These are phyloP conservation scores for Bufo bufo DNA, from an alignment of 2,113 vertebrate species.

Conservation along the genomic window DNA sequence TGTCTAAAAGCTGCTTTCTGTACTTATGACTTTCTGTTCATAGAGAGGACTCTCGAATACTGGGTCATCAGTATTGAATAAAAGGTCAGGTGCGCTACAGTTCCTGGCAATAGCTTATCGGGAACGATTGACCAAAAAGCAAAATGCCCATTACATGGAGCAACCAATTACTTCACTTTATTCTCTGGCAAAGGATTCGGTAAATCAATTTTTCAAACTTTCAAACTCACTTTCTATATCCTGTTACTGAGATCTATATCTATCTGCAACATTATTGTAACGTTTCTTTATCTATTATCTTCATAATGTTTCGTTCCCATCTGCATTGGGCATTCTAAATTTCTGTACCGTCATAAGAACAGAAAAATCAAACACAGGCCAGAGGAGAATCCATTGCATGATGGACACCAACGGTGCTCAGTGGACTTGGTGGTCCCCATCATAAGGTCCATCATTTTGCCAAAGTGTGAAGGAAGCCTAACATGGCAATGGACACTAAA, in stretches of 20 bases:
- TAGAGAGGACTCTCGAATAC: conserved; percentile 55
- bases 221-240: conserved; percentile 48
- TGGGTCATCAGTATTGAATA: conserved; percentile 61
- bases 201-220: conserved; percentile 55
- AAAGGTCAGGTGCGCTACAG: conserved; percentile 49
- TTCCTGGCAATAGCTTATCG: not conserved
- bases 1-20: not conserved
- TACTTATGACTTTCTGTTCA: conserved; percentile 45
- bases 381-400: too few relatives aligned
- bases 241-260: conserved; percentile 24
- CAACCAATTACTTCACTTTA: conserved; percentile 24
- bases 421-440: too few relatives aligned
- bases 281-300: not conserved
- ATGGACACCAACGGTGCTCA: too few relatives aligned
- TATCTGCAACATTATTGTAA: conserved; percentile 26
- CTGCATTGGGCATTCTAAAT: too few relatives aligned
- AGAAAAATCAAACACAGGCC: too few relatives aligned
- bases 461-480: too few relatives aligned
- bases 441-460: too few relatives aligned
- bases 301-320: not conserved
- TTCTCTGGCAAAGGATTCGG: conserved; percentile 42
- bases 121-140: conserved; percentile 55
- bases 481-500: too few relatives aligned
- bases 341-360: too few relatives aligned
- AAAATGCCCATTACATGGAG: conserved; percentile 14